phyloP scores from a whole-genome alignment of 2,888 invertebrate species.

The Camponotus fellah region DNA sequence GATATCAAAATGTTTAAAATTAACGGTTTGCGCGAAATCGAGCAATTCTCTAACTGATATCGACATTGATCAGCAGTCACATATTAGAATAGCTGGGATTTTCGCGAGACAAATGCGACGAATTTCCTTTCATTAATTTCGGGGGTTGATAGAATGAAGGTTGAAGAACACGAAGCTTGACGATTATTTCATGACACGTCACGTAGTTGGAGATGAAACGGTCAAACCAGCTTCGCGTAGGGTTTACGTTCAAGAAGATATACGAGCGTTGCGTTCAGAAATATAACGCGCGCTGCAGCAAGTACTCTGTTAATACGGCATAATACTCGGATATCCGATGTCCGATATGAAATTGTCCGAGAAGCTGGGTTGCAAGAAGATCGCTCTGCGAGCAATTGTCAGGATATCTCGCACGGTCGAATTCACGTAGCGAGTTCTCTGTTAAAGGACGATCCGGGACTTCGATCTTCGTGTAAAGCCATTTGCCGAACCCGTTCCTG shows the following conservation, averaged over 20 bases:
- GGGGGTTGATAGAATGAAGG: background rate
- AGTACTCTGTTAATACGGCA: conserved; percentile 13
- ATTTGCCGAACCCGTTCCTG: conserved; percentile 27
- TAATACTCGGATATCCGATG: conserved; percentile 29
- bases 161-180: conserved; percentile 6
- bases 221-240: background rate
- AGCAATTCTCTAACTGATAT: background rate
- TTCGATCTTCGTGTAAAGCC: conserved; percentile 44
- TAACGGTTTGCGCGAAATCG: background rate
- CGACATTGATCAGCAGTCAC: conserved; percentile 35
- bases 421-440: conserved; percentile 33
- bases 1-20: conserved; percentile 9
- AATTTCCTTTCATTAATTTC: conserved; percentile 34
- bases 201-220: conserved; percentile 21
- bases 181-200: conserved; percentile 42
- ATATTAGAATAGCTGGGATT: conserved; percentile 6
- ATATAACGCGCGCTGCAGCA: conserved; percentile 2
- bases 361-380: background rate
- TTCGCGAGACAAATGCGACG: conserved; percentile 23
- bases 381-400: conserved; percentile 1
- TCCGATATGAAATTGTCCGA: conserved; percentile 44
- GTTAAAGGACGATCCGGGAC: background rate
- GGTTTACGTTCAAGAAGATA: background rate
- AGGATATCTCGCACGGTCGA: conserved; percentile 15
- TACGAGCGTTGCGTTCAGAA: conserved; percentile 16